Percentiles rank a stretch among this genome's conserved stretches.
Conservation (phyloP, 2,888 invertebrate genomes). For the Pachycephus smyrnensis region DNA sequence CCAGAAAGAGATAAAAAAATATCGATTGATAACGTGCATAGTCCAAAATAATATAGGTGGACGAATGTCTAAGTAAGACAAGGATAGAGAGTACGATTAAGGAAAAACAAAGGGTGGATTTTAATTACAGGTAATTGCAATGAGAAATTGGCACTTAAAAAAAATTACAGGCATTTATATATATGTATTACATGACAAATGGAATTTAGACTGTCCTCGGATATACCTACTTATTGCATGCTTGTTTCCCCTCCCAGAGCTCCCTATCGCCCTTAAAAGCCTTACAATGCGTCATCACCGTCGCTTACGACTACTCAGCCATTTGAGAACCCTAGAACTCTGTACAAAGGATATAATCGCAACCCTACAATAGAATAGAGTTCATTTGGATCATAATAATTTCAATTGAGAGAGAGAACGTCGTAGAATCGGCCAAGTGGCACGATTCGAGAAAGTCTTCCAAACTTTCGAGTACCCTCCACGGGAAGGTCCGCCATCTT, state of each 20-base stretch:
- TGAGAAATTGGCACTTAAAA: neutral
- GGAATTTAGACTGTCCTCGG: constrained; percentile 13
- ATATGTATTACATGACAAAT: neutral
- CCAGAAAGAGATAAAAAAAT: neutral
- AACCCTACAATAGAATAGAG: constrained; percentile 65
- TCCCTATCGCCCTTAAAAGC: constrained; percentile 58
- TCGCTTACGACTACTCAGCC: constrained; percentile 46
- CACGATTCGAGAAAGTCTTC: constrained; percentile 1
- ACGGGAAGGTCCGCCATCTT: neutral
- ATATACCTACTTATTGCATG: constrained; percentile 61
- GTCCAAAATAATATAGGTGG: constrained; percentile 2
- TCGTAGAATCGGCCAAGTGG: constrained; percentile 13
- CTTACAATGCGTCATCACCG: constrained; percentile 67
- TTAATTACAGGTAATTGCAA: neutral
- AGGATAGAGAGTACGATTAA: neutral
- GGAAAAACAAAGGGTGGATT: constrained; percentile 13
- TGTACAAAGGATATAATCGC: constrained; percentile 67
- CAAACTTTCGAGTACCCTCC: neutral
- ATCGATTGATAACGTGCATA: constrained; percentile 8
- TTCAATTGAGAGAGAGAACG: constrained; percentile 62
- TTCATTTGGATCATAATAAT: constrained; percentile 68
- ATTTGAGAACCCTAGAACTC: constrained; percentile 60
- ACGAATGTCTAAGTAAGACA: neutral
- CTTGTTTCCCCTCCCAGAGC: constrained; percentile 32
- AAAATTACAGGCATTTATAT: neutral